Evolutionary conservation across 2,797 vertebrate species (phyloP).

Genomic region (Enteromius afrohamiltoni): DNA sequence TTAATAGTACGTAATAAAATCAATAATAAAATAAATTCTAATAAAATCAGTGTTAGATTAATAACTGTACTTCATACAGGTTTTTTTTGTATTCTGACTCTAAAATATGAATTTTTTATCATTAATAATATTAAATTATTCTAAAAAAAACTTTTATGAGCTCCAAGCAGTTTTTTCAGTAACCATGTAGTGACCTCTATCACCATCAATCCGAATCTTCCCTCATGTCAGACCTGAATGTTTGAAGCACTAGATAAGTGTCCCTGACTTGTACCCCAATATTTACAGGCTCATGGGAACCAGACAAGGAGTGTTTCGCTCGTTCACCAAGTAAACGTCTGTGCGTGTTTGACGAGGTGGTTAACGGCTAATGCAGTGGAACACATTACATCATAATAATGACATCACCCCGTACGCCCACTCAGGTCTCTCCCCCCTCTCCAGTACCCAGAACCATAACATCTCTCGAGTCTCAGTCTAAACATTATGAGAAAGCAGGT

Average conservation of each 20-base stretch:
- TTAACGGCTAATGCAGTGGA: slow-evolving; percentile 37
- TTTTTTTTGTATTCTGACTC: neutral
- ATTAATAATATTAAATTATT: neutral
- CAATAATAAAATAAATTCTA: too few species aligned
- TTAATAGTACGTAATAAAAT: neutral
- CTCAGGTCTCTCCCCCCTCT: slow-evolving; percentile 6
- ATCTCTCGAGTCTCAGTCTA: slow-evolving; percentile 37
- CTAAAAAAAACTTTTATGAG: neutral
- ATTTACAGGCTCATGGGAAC: slow-evolving; percentile 8
- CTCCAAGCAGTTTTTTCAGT: neutral
- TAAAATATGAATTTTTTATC: neutral
- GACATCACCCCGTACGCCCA: slow-evolving; percentile 49
- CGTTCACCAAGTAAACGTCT: neutral
- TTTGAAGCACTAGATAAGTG: slow-evolving; percentile 10
- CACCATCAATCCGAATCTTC: neutral
- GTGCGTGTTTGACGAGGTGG: neutral
- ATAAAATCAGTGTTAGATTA: neutral
- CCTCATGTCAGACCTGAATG: slow-evolving; percentile 12
- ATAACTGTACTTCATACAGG: neutral
- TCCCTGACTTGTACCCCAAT: neutral
- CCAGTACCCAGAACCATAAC: slow-evolving; percentile 35
- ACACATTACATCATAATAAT: slow-evolving; percentile 42
- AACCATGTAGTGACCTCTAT: neutral
- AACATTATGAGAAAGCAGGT: slow-evolving; percentile 39
- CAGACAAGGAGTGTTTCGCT: neutral